A percentile compares a stretch with the other conserved stretches of the same genome.
Evolutionary conservation across 2,797 vertebrate genomes (phyloP).

Genomic region (Pipistrellus nathusii): DNA sequence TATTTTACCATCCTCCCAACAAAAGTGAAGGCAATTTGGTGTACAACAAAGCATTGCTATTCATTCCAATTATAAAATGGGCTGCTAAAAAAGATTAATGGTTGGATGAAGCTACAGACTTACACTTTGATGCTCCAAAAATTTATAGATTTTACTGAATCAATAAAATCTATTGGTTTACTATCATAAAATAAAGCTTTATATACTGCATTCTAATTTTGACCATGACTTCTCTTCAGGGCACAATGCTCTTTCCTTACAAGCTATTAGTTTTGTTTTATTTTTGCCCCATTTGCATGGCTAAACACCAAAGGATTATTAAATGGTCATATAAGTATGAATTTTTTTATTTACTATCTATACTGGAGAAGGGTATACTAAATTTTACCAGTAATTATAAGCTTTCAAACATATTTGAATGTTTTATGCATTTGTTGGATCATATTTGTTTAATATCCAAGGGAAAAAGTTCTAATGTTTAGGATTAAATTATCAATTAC

Average conservation of each 20-base stretch:
- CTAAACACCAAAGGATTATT: neutral
- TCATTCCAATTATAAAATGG: neutral
- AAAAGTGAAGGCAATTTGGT: neutral
- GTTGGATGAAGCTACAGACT: neutral
- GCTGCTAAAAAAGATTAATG: neutral
- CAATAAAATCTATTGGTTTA: neutral
- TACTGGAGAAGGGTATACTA: neutral
- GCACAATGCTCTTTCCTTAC: neutral
- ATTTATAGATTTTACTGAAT: neutral
- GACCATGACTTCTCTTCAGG: neutral
- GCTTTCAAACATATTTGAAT: neutral
- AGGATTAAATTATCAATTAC: neutral
- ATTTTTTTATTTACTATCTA: neutral
- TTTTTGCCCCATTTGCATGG: neutral
- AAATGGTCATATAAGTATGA: neutral
- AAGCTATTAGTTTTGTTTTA: neutral
- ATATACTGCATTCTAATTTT: neutral
- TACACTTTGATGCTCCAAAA: neutral
- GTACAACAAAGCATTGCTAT: neutral
- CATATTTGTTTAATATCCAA: neutral
- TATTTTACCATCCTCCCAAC: neutral
- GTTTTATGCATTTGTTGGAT: neutral
- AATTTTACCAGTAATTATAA: neutral
- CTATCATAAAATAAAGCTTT: neutral
- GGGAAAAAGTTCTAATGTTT: neutral